Base-by-base conservation (phyloP, 1,140 invertebrate genomes). In the Chionoecetes opilio region DNA sequence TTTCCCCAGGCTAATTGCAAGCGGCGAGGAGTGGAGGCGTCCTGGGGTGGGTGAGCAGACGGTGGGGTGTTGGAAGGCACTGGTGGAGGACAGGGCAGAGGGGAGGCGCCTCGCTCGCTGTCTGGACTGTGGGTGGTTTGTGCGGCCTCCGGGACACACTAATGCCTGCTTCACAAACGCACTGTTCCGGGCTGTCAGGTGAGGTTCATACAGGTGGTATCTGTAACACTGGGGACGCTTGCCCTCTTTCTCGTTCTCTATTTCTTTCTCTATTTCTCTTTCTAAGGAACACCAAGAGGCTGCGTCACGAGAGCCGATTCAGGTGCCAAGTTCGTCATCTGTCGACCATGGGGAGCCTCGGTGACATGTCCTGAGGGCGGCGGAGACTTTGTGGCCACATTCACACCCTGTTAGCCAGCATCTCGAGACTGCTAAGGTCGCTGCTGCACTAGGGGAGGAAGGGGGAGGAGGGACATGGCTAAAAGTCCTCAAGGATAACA, bases 261-360 rank as follows among this genome's bases (percentile, higher is more conserved):
- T 53, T 9, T 41, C 38, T 31, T n/a, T 90, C 26, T 53, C 2
- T 53, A 21, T 38, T 6, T 46, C 38, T 17, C n/a, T 90, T 17
- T 88, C 35, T 37, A 53, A 41, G 38, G 38, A 29, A 38, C 35
- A n/a, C n/a, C 88, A 53, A 53, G 17, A 91, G 46, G n/a, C 46
- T 17, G 89, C 14, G 75, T 63, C 34, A 91, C 89, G 41, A 35
- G 34, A 31, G 38, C 29, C 14, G 46, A 17, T 91, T 63, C 9
- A 75, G 63, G 63, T 63, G 89, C 89, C 46, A 75, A 91, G 89
- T 91, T 31, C 89, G 89, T 91, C 89, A 91, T 91, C 89, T 91
- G 31, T 91, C 38, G 46, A 75, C 46, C 89, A 91, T 14, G 21
- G 75, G n/a, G 11, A 75, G 89, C 46, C 29, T 91, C 14, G 46